A percentile compares a stretch with the other conserved stretches of the same genome.
Conservation (phyloP, 2,797 vertebrate species). For the Trichosurus vulpecula region DNA sequence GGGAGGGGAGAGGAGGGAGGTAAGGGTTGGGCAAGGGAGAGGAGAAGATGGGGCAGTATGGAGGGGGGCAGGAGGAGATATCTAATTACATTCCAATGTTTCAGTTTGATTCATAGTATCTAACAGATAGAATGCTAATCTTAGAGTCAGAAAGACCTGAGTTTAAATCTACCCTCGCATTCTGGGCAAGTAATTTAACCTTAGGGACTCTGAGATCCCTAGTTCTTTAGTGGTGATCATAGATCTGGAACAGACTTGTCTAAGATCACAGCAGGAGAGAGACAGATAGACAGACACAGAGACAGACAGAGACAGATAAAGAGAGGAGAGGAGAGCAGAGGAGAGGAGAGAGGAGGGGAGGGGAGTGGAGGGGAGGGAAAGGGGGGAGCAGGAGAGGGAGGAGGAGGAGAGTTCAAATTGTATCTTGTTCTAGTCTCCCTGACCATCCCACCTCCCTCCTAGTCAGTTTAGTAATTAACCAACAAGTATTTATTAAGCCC, state of each 20-base stretch:
- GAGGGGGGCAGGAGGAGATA: not conserved
- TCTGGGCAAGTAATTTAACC: too few species aligned
- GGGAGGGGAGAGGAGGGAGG: not conserved
- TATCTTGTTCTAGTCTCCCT: too few species aligned
- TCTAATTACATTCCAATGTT: not conserved
- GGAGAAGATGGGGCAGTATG: not conserved
- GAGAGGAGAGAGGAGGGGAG: rapidly evolving
- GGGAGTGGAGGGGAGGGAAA: rapidly evolving
- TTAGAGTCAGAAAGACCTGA: not conserved
- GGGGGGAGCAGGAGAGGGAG: too few species aligned
- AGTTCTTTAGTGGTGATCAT: not conserved
- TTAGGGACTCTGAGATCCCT: not conserved
- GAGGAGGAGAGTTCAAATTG: too few species aligned
- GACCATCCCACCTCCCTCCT: too few species aligned
- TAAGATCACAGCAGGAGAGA: not conserved
- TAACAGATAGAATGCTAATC: not conserved
- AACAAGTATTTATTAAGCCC: too few species aligned
- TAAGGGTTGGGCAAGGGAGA: not conserved
- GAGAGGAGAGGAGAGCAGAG: too few species aligned
- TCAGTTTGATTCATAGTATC: not conserved
- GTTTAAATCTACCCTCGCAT: not conserved
- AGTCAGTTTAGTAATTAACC: too few species aligned
- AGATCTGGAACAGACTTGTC: not conserved
- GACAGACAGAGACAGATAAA: too few species aligned
- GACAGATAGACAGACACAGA: too few species aligned